phyloP scores from a whole-genome alignment of 2,888 invertebrate species.

The Dendrolimus pini region DNA sequence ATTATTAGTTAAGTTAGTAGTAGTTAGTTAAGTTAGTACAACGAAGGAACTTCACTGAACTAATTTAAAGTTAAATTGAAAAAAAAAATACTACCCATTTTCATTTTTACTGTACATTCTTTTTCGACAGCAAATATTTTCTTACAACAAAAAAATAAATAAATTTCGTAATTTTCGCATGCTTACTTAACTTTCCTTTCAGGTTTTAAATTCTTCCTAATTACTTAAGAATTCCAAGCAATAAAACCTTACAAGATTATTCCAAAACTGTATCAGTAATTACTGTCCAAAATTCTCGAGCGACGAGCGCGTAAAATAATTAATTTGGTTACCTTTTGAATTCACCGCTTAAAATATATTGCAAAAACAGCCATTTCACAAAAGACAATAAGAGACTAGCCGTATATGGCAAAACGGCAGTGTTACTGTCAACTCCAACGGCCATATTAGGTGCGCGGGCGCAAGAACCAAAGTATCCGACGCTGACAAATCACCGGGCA shows the following conservation, averaged over 20 bases:
- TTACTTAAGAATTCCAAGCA: not conserved
- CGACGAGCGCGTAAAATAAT: not conserved
- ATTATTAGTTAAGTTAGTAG: no score
- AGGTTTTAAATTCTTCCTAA: not conserved
- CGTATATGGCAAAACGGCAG: constrained; percentile 1
- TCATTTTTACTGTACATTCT: no score
- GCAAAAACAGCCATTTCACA: constrained; percentile 51
- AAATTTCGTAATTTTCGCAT: no score
- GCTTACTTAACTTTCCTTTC: no score
- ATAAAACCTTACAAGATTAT: not conserved
- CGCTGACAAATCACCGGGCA: constrained; percentile 69
- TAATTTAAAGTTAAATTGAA: no score
- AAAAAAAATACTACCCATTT: no score
- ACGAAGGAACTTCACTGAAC: no score
- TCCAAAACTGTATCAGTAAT: not conserved
- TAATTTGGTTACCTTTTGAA: constrained; percentile 15
- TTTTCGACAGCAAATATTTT: no score
- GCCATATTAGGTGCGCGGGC: constrained; percentile 58
- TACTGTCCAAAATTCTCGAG: not conserved
- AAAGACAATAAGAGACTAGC: constrained; percentile 32
- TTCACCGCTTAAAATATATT: constrained; percentile 27
- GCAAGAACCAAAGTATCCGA: constrained; percentile 52
- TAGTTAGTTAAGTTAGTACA: no score
- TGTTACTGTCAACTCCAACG: constrained; percentile 38
- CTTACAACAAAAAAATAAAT: no score